Evolutionary conservation across 1,140 invertebrate species (phyloP), one percentile per base, ranked within the genome.

Genomic region (Drosophila murphyi): DNA sequence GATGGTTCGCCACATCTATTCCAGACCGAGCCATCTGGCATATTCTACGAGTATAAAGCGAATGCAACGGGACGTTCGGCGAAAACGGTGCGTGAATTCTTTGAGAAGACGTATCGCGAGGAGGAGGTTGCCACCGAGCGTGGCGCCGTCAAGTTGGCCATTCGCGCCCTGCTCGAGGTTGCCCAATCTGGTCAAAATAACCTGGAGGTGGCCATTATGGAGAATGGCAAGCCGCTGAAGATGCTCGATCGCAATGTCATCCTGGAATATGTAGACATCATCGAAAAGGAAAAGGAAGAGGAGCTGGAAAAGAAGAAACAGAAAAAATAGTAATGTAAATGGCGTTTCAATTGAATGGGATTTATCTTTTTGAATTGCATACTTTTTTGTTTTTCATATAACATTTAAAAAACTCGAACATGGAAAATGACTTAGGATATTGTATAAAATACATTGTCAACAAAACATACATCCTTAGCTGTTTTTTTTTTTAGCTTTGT

Each of bases 1-100:
- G 99, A 99, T 94, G 98, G 98, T 5, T 95, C 96, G 41, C 97
- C 99, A 12, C 98, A 98, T 93, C 94, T 99, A 29, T 99, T 99
- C 94, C 98, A 99, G 94, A 99, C 99, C 28, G 99, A 99, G 93
- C 99, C 99, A 7, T 99, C 98, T 72, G 98, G 99, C 56, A 99
- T 99, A 88, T 99, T 99, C 92, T 98, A 99, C 92, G 98, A 99
- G 93, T 99, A 98, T 97, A 98, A 98, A 94, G 99, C 99, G 4
- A 99, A 99, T 94, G 98, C 98, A 2, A 99, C 98, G 77, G 99
- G 99, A 3, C 95, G 98, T 76, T 99, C 97, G 92, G 98, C 98
- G 2, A 99, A 99, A 93, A 98, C 98, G 28, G 99, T 99, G 0
- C 95, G 98, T 75, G 99, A 99, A 94, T 99, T 99, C 93, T 95